These are phyloP conservation scores for Sphecodes monilicornis DNA, from an alignment of 2,888 invertebrate species.

Conservation along the genomic window DNA sequence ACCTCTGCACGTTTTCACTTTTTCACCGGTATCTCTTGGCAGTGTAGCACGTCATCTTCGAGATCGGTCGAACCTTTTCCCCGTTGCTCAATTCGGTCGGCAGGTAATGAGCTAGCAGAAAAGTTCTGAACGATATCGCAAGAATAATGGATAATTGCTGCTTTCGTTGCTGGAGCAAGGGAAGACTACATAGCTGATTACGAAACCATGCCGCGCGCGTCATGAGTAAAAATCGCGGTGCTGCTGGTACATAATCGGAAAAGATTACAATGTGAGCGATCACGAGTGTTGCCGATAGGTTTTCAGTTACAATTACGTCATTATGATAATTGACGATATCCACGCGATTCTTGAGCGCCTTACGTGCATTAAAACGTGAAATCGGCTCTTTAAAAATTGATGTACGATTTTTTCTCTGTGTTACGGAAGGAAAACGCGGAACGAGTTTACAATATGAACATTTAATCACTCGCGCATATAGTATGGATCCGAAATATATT, in stretches of 20 bases:
- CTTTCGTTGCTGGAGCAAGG: conserved; percentile 18
- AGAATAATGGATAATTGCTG: conserved; percentile 35
- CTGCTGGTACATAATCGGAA: neutral
- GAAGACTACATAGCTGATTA: conserved; percentile 1
- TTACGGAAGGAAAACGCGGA: too few relatives aligned
- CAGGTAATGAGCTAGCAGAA: conserved; percentile 26
- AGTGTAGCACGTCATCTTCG: conserved; percentile 8
- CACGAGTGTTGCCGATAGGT: too few relatives aligned
- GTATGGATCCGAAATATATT: too few relatives aligned
- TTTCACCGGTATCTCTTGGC: conserved; percentile 23
- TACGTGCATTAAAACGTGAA: too few relatives aligned
- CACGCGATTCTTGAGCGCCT: too few relatives aligned
- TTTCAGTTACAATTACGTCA: too few relatives aligned
- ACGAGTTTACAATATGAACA: too few relatives aligned
- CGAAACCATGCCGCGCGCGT: conserved; percentile 4
- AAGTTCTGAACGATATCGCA: conserved; percentile 30
- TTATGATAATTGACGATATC: too few relatives aligned
- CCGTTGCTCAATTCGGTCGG: conserved; percentile 22
- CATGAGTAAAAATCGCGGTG: neutral
- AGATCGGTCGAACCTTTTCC: conserved; percentile 12
- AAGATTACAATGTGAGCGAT: neutral
- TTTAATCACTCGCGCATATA: too few relatives aligned
- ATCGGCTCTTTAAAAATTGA: too few relatives aligned
- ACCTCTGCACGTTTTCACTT: too few relatives aligned
- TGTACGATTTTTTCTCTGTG: too few relatives aligned